Evolutionary conservation across 2,113 vertebrate species (phyloP), one percentile per base, ranked within the genome.

Genomic region (Tiliqua scincoides): DNA sequence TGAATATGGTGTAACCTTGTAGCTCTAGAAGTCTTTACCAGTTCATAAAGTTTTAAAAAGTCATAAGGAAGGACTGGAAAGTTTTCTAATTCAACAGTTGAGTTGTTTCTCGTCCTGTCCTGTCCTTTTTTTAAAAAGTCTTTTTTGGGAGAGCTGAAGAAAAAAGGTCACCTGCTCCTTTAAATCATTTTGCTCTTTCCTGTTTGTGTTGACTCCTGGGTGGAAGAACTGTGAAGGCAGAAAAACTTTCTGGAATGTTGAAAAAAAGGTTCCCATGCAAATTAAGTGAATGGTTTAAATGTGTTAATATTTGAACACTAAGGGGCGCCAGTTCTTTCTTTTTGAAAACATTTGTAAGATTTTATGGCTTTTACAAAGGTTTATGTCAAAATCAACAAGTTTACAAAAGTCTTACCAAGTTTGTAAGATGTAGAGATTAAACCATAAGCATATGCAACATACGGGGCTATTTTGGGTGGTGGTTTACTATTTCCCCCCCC

Each of bases 161-260:
- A 92, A 91, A 57, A 89, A 74, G 79, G 73, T 83, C 87, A 71
- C 85, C 88, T 85, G 90, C 72, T 91, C 82, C 95, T 97, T 96
- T 96, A 96, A 96, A 90, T 90, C 88, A 88, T 89, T 91, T 86
- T 93, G 92, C 91, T 91, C 93, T 90, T 93, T 95, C 94, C 94
- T 96, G 90, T 96, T 96, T 96, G 93, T 91, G 88, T 95, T 96
- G 96, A 95, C 96, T 89, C 6, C 91, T 92, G 92, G 57, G 79
- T 95, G 90, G 93, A 93, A 93, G 94, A 90, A 93, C 93, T 93
- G 95, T 95, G 95, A 95, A 94, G 95, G 94, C 95, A 89, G 95
- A 97, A 97, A n/a, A 97, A 97, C 96, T 97, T 97, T 97, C 95
- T 95, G 96, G 97, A 97, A 97, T 97, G 96, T 95, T 92, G 82